Percentiles rank a stretch among this genome's conserved stretches.
phyloP scores from a whole-genome alignment of 2,888 invertebrate genomes.

The Phengaris arion region DNA sequence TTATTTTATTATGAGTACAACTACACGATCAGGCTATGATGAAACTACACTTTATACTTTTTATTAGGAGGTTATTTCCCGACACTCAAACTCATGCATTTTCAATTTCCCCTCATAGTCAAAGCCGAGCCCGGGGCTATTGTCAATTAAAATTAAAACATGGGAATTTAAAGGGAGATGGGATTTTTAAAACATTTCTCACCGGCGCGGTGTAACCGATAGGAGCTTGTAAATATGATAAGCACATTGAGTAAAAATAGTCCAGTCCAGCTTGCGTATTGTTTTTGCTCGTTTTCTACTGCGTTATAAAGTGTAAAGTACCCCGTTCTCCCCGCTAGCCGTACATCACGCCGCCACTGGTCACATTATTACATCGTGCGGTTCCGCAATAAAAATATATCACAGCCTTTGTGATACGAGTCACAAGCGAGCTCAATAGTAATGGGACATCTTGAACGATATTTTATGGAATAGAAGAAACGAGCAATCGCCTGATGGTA shows the following conservation, averaged over 20 bases:
- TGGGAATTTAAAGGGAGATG: not conserved
- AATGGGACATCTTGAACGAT: not conserved
- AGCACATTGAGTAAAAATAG: not conserved
- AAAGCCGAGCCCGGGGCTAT: constrained; percentile 4
- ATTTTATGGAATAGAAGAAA: too few species aligned
- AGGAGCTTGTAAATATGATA: not conserved
- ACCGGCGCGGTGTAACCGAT: not conserved
- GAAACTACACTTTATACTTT: too few species aligned
- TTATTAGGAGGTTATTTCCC: not conserved
- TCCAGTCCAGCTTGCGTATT: not conserved
- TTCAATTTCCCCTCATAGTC: not conserved
- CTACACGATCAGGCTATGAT: too few species aligned
- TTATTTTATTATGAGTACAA: too few species aligned
- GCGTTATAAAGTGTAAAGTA: not conserved
- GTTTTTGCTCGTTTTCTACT: not conserved
- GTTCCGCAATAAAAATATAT: not conserved
- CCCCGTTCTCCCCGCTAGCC: not conserved
- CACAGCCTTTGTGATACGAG: not conserved
- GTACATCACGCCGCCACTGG: not conserved
- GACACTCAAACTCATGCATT: constrained; percentile 7
- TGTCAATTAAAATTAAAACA: constrained; percentile 5
- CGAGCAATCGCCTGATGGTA: too few species aligned
- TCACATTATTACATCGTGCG: not conserved
- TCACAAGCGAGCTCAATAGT: not conserved
- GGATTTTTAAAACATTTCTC: not conserved